Evolutionary conservation across 2,888 invertebrate genomes (phyloP).

Genomic region (Branchipolynoe longqiensis): DNA sequence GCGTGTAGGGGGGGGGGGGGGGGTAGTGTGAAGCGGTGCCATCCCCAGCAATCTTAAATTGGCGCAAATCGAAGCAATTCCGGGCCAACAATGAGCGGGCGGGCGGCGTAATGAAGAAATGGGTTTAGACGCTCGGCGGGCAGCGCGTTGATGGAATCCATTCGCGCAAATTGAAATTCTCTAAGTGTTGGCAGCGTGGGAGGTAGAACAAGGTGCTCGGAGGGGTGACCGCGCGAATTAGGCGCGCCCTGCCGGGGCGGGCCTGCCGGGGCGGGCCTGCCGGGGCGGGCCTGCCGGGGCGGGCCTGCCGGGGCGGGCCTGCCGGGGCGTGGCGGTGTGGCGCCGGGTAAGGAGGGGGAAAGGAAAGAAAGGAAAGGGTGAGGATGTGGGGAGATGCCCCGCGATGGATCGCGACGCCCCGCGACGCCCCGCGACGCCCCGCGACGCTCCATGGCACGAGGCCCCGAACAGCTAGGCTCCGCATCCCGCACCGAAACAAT

Average conservation of each 20-base stretch:
- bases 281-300: no score
- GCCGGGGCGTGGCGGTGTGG: background rate
- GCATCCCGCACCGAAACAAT: background rate
- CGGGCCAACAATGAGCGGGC: slow-evolving; percentile 26
- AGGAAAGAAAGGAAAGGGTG: background rate
- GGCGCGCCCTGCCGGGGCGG: no score
- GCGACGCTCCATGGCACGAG: background rate
- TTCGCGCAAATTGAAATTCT: slow-evolving; percentile 47
- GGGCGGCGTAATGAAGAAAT: slow-evolving; percentile 31
- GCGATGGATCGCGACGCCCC: no score
- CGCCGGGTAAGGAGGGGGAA: background rate
- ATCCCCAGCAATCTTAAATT: slow-evolving; percentile 25
- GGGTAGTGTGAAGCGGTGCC: background rate
- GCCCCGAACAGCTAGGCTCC: background rate
- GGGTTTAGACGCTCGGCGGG: slow-evolving; percentile 13
- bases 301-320: no score
- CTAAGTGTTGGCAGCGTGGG: background rate
- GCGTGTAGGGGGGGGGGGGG: background rate
- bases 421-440: no score
- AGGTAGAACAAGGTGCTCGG: slow-evolving; percentile 15
- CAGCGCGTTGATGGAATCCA: slow-evolving; percentile 14
- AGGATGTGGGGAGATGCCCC: no score
- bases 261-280: no score
- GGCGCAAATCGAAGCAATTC: slow-evolving; percentile 47
- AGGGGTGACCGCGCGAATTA: background rate